These are phyloP conservation scores for Eublepharis macularius DNA, from an alignment of 2,113 vertebrate genomes.

Conservation along the genomic window DNA sequence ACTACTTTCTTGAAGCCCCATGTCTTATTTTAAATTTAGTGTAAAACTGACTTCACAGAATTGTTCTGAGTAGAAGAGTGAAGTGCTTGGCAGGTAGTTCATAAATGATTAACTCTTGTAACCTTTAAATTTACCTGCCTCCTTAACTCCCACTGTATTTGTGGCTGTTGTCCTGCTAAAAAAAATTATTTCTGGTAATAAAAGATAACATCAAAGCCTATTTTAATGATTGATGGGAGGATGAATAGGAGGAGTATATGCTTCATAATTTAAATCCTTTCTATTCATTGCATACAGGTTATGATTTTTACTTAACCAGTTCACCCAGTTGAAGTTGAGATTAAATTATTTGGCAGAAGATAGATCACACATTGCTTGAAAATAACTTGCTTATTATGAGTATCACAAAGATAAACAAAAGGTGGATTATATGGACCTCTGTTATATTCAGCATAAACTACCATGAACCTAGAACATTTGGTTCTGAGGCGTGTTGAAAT, in stretches of 20 bases:
- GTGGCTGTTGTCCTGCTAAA: background rate
- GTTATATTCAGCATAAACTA: background rate
- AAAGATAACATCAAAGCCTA: background rate
- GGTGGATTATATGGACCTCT: constrained; percentile 19
- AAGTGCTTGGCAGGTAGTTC: background rate
- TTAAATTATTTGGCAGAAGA: constrained; percentile 31
- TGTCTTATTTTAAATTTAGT: background rate
- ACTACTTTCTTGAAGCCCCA: background rate
- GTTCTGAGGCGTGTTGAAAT: background rate
- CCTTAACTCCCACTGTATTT: accelerated
- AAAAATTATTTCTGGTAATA: background rate
- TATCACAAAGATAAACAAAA: background rate
- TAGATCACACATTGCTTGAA: background rate
- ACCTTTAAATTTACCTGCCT: background rate
- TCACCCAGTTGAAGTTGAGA: background rate
- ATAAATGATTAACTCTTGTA: background rate
- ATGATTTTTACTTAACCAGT: constrained; percentile 48
- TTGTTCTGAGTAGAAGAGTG: background rate
- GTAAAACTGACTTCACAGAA: background rate
- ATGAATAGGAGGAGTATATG: constrained; percentile 27
- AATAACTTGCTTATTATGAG: background rate
- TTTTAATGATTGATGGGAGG: constrained; percentile 29
- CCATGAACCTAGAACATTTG: background rate
- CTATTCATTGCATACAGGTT: constrained; percentile 14
- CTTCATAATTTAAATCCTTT: constrained; percentile 28